Evolutionary conservation across 2,888 invertebrate genomes (phyloP).

Genomic region (Magallana nippona): DNA sequence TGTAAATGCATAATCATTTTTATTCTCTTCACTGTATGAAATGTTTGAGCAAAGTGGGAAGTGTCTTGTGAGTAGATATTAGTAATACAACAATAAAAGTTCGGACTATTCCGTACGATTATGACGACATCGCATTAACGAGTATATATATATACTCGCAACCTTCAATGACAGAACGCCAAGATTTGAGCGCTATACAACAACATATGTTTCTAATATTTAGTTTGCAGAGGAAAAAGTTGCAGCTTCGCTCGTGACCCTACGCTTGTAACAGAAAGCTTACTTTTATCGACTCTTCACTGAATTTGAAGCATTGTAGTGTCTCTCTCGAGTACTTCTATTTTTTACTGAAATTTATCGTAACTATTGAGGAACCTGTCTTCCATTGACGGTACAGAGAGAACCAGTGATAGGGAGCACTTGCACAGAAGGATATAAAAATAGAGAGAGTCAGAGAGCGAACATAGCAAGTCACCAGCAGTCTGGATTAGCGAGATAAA

Average conservation of each 20-base stretch:
- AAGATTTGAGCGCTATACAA: conserved; percentile 1
- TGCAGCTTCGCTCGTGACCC: conserved; percentile 9
- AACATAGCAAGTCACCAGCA: conserved; percentile 26
- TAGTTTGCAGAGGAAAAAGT: conserved; percentile 10
- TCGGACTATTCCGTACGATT: conserved; percentile 21
- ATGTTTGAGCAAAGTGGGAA: neutral
- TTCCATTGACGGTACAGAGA: neutral
- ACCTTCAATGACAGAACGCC: conserved; percentile 2
- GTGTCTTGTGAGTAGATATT: neutral
- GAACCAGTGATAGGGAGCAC: neutral
- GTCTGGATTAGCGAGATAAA: conserved; percentile 13
- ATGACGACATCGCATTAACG: neutral
- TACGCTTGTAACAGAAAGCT: conserved; percentile 20
- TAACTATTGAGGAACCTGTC: neutral
- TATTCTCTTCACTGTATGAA: neutral
- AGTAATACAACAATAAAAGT: conserved; percentile 3
- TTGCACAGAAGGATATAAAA: neutral
- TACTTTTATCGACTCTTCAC: neutral
- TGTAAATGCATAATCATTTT: neutral
- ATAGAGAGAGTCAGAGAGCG: neutral
- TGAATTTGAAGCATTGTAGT: conserved; percentile 4
- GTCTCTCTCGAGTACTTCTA: neutral
- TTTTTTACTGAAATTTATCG: neutral
- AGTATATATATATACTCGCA: neutral
- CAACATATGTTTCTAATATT: conserved; percentile 33